phyloP scores from a whole-genome alignment of 2,113 vertebrate genomes.

The Odocoileus hemionus region DNA sequence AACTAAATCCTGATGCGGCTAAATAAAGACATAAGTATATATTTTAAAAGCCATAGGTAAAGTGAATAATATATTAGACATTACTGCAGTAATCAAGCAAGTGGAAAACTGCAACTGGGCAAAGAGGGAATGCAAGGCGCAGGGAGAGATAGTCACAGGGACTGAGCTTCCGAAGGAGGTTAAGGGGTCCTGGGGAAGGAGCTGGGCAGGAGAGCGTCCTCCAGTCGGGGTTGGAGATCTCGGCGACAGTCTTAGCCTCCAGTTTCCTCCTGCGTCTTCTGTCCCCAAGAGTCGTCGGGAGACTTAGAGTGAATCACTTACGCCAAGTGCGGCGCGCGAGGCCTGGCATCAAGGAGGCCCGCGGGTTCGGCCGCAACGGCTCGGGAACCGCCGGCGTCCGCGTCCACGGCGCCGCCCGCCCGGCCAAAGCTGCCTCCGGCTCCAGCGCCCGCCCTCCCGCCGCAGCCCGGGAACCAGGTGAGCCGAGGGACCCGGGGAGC shows the following conservation, averaged over 20 bases:
- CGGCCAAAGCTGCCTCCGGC: neutral
- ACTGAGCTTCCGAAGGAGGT: neutral
- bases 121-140: neutral
- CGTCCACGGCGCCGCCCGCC: neutral
- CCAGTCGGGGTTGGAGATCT: neutral
- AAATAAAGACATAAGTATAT: neutral
- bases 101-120: neutral
- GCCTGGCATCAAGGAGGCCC: neutral
- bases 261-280: neutral
- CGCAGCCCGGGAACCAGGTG: neutral
- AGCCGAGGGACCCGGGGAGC: neutral
- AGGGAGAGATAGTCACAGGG: neutral
- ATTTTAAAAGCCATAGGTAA: neutral
- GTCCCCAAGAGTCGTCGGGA: neutral
- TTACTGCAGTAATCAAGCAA: neutral
- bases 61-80: neutral
- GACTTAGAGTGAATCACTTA: neutral
- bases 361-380: conserved; percentile 54
- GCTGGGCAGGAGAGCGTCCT: neutral
- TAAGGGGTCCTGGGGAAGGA: too few relatives aligned
- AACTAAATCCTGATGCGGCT: neutral
- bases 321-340: neutral
- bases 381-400: conserved; percentile 26
- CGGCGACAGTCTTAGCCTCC: too few relatives aligned
- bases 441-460: neutral